phyloP scores from a whole-genome alignment of 30 jellyfish, hydroid and myxozoan genomes.

The Turritopsis rubra region DNA sequence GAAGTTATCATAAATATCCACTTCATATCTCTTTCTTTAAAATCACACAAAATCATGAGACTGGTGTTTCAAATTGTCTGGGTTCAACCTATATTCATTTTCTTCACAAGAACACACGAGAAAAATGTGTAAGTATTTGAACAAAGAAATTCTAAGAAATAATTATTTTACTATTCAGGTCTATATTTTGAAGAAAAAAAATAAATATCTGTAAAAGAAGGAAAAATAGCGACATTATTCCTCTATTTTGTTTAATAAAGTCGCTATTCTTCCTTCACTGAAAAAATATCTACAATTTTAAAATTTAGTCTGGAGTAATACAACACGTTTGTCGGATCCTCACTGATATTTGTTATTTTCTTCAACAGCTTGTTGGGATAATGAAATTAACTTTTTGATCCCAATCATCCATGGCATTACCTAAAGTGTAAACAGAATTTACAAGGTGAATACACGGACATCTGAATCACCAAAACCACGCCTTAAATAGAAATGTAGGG shows the following conservation, averaged over 20 bases:
- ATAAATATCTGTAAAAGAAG: not conserved
- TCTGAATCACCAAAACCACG: not conserved
- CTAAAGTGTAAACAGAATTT: conserved; percentile 7
- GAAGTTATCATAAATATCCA: too few relatives aligned
- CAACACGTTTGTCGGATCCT: not conserved
- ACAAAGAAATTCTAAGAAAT: not conserved
- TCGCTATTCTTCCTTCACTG: not conserved
- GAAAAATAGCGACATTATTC: not conserved
- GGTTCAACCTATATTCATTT: too few relatives aligned
- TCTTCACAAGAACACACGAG: too few relatives aligned
- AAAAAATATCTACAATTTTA: not conserved
- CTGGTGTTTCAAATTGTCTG: too few relatives aligned
- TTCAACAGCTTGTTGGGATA: conserved; percentile 12
- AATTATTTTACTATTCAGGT: not conserved
- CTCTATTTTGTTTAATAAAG: too few relatives aligned
- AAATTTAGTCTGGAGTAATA: not conserved
- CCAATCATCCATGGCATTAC: conserved; percentile 36
- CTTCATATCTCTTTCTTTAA: too few relatives aligned
- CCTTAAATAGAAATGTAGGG: not conserved
- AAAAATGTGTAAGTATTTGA: not conserved
- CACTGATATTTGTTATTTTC: conserved; percentile 13
- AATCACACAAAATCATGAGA: too few relatives aligned
- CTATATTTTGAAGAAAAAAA: not conserved
- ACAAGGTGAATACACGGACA: not conserved
- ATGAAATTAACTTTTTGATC: conserved; percentile 18